Percentiles rank a stretch among this genome's conserved stretches.
phyloP scores from a whole-genome alignment of 2,888 invertebrate species.

The Coelopa pilipes region DNA sequence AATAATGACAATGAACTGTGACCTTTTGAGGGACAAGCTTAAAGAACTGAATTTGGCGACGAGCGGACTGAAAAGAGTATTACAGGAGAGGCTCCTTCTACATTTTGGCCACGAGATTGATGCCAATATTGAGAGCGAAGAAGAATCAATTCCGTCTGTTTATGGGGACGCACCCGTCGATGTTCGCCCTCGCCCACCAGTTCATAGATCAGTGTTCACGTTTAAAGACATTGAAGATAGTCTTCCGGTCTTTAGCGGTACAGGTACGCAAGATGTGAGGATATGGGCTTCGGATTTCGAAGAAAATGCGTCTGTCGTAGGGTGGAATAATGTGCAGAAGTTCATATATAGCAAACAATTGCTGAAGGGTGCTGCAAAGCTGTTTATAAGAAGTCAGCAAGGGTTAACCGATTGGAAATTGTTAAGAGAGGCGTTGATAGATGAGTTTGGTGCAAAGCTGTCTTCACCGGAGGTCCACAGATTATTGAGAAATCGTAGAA shows the following conservation, averaged over 20 bases:
- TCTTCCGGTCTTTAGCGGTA: conserved; percentile 29
- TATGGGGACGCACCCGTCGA: conserved; percentile 20
- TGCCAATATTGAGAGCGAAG: not conserved
- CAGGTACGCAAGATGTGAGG: conserved; percentile 2
- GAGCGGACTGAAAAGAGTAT: conserved; percentile 17
- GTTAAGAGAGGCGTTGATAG: conserved; percentile 25
- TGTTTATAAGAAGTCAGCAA: conserved; percentile 34
- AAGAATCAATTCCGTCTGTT: conserved; percentile 6
- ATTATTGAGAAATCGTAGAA: conserved; percentile 20
- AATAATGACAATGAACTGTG: not conserved
- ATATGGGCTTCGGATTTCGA: conserved; percentile 32
- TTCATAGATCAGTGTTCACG: conserved; percentile 22
- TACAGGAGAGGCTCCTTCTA: conserved; percentile 28
- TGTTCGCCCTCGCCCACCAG: not conserved
- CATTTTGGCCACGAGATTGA: too few species aligned
- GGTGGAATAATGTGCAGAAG: conserved; percentile 36
- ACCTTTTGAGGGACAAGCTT: not conserved
- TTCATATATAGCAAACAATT: conserved; percentile 41
- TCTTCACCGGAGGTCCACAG: conserved; percentile 27
- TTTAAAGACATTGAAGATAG: conserved; percentile 33
- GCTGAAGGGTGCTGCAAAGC: conserved; percentile 39
- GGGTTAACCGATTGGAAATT: conserved; percentile 28
- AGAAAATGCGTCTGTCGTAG: conserved; percentile 31
- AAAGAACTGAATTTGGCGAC: conserved; percentile 23
- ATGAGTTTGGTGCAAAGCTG: conserved; percentile 22